Evolutionary conservation across 1,140 invertebrate species (phyloP), one percentile per base, ranked within the genome.

Genomic region (Listronotus oregonensis): DNA sequence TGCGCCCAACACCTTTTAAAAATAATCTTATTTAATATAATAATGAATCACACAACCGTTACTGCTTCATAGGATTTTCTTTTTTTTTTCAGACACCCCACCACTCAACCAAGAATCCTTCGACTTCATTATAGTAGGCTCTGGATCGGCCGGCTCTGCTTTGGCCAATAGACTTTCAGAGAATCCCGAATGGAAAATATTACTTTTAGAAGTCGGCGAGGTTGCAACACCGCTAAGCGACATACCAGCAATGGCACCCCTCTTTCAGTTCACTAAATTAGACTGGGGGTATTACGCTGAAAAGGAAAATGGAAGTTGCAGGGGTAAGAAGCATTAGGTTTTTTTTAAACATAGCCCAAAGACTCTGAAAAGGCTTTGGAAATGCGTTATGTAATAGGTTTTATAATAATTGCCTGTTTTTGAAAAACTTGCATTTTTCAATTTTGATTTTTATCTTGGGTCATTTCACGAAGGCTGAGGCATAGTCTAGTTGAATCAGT

Each of bases 251-350:
- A 77, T 91, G 27, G 87, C 89, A 0, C 83, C 89, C 0, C 80
- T 86, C 7, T 82, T 90, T 31, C 88, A 91, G 44, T 81, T 87
- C 49, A 92, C 88, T 0, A 83, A 85, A 58, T 87, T 86, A 67
- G 93, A 93, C 78, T 94, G 92, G 91, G 84, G 86, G 5, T 94
- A 93, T 27, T 27, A 27, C 5, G 68, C 4, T 89, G 90, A 70
- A 85, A 86, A 0, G 87, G 92, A 70, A 70, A 68, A 82, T 10
- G 67, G 62, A n/a, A 62, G 67, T 15, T 72, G 69, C 46, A 61
- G 63, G 73, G 73, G 73, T 74, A 68, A 64, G 52, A 42, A 12
- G 5, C 11, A 14, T 32, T 51, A 34, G 31, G n/a, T n/a, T n/a
- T n/a, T n/a, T n/a, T n/a, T n/a, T n/a, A n/a, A n/a, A n/a, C n/a